A percentile compares a stretch with the other conserved stretches of the same genome.
Evolutionary conservation across 2,888 invertebrate genomes (phyloP).

Genomic region (Andrena dorsata): DNA sequence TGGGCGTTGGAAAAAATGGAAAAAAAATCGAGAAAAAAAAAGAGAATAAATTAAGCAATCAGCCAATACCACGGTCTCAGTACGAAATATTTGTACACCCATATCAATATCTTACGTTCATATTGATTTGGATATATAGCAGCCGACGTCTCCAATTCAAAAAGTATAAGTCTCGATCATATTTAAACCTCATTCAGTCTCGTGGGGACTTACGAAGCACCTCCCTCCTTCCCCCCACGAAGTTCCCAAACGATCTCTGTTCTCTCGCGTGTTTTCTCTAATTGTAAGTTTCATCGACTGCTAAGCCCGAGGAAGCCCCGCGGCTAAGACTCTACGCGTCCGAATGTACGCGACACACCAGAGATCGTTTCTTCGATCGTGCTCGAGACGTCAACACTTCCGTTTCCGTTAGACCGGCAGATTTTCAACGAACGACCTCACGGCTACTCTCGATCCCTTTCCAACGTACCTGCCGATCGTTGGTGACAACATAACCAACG

Average conservation of each 20-base stretch:
- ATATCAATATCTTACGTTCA: conserved; percentile 83
- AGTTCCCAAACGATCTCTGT: conserved; percentile 45
- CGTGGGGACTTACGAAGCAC: conserved; percentile 48
- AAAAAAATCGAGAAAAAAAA: conserved; percentile 51
- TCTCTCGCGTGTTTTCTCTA: conserved; percentile 14
- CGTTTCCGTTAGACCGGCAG: conserved; percentile 45
- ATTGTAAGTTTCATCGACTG: background rate
- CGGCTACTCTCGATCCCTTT: conserved; percentile 35
- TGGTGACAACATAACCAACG: conserved; percentile 38
- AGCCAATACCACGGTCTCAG: conserved; percentile 84
- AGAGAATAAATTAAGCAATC: conserved; percentile 83
- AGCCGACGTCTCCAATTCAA: conserved; percentile 80
- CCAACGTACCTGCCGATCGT: conserved; percentile 42
- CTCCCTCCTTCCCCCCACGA: background rate
- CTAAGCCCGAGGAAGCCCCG: conserved; percentile 22
- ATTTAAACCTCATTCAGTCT: conserved; percentile 48
- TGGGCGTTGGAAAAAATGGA: conserved; percentile 58
- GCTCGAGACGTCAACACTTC: conserved; percentile 24
- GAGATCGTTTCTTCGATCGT: conserved; percentile 26
- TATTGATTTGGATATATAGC: conserved; percentile 84
- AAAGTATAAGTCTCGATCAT: conserved; percentile 59
- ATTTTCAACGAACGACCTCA: conserved; percentile 55
- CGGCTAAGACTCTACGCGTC: conserved; percentile 35
- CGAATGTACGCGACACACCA: conserved; percentile 6
- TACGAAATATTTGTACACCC: conserved; percentile 83